Percentiles rank a stretch among this genome's conserved stretches.
Evolutionary conservation across 2,113 vertebrate species (phyloP).

Genomic region (Balaeniceps rex): DNA sequence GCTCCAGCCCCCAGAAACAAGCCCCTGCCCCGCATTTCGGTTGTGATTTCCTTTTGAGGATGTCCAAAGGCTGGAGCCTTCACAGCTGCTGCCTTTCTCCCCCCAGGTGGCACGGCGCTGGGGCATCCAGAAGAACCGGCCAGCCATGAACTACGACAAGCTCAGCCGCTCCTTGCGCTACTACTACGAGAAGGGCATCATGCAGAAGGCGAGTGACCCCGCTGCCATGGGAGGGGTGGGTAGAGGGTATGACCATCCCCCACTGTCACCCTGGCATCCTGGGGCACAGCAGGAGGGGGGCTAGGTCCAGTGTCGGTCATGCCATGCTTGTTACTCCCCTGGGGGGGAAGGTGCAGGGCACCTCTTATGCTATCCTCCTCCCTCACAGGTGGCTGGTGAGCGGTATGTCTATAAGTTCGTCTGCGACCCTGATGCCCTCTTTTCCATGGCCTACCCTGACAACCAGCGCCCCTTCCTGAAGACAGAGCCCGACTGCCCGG

Average conservation of each 20-base stretch:
- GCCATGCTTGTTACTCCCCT: accelerated
- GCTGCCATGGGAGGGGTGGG: accelerated
- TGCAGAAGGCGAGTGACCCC: constrained; percentile 87
- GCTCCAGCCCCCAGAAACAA: background rate
- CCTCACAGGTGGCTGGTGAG: constrained; percentile 87
- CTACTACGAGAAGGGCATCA: constrained; percentile 98
- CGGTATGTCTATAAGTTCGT: constrained; percentile 98
- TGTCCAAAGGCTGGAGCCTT: background rate
- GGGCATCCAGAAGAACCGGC: constrained; percentile 97
- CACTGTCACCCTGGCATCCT: background rate
- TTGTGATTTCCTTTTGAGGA: background rate
- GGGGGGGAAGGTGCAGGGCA: accelerated
- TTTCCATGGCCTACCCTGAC: constrained; percentile 97
- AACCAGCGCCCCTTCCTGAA: constrained; percentile 95
- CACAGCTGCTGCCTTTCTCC: background rate
- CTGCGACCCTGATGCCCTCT: constrained; percentile 93
- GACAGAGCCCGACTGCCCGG: constrained; percentile 81
- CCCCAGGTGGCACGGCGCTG: constrained; percentile 91
- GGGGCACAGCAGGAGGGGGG: background rate
- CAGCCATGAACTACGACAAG: constrained; percentile 98
- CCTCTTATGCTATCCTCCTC: background rate
- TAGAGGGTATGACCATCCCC: accelerated
- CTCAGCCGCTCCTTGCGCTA: constrained; percentile 96
- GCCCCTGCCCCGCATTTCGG: accelerated
- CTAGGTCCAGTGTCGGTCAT: accelerated